A percentile compares a stretch with the other conserved stretches of the same genome.
Evolutionary conservation across 2,113 vertebrate genomes (phyloP).

Genomic region (Ictalurus furcatus): DNA sequence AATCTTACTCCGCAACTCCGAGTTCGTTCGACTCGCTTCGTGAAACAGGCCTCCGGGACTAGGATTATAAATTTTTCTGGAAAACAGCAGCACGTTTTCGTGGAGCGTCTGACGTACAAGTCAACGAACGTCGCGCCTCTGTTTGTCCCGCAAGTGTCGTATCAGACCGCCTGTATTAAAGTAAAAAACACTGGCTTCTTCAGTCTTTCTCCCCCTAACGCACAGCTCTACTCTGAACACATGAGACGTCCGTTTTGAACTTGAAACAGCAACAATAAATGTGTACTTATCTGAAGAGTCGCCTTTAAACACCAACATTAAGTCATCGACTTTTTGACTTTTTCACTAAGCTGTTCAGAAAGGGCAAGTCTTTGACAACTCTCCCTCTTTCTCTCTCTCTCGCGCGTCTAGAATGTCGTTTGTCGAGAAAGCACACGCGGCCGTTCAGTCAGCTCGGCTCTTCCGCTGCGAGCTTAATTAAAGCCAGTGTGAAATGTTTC

Average conservation of each 20-base stretch:
- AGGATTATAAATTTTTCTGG: no score
- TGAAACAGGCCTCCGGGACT: no score
- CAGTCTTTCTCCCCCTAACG: no score
- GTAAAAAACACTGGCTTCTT: neutral
- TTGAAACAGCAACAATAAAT: neutral
- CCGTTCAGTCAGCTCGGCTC: neutral
- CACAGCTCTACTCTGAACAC: neutral
- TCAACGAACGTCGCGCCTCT: no score
- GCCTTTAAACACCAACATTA: neutral
- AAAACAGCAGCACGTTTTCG: no score
- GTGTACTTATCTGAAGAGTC: neutral
- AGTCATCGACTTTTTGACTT: neutral
- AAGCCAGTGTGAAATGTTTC: slow-evolving; percentile 59
- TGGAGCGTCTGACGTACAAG: no score
- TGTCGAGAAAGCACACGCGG: neutral
- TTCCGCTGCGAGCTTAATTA: slow-evolving; percentile 63
- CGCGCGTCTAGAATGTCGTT: neutral
- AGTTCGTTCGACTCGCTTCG: no score
- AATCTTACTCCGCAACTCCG: no score
- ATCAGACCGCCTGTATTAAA: neutral
- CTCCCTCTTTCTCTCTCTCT: neutral
- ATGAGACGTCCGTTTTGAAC: no score
- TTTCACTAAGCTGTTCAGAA: neutral
- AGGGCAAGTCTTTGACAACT: neutral
- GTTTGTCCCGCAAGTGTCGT: neutral